Base-by-base conservation (phyloP, 2,113 vertebrate genomes). In the Probosciger aterrimus region DNA sequence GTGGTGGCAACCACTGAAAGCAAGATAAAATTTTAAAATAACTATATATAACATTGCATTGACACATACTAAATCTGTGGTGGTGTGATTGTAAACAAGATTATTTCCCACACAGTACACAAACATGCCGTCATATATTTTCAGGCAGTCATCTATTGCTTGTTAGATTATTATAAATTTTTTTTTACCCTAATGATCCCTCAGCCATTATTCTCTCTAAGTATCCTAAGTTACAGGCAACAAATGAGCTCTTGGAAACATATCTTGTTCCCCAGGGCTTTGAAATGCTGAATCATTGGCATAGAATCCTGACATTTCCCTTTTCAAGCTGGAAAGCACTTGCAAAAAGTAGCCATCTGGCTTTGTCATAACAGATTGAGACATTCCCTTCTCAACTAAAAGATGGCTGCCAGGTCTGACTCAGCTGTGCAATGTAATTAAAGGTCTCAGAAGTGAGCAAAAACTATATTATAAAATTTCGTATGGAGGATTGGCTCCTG, bases 321-420 rank as follows among this genome's bases (percentile, higher is more conserved):
- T 93, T 94, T 80, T 77, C 55, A 86, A 64, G 35, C 79, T 95
- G 80, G 63, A 94, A 94, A 86, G 35, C 39, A 9, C 20, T 95
- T 77, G 35, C 33, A 83, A 84, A 92, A 94, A 81, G 47, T 75
- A 84, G 35, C 82, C 92, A 95, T 94, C 88, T 96, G 95, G 50
- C 30, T 96, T 93, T 92, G 50, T 80, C 73, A 33, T 70, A 84
- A 82, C 80, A 90, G 90, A 95, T 71, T 86, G 87, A 93, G 79
- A 87, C 70, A 46, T 87, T 90, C 27, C 24, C 63, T 83, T 68
- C 64, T 77, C 76, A 82, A 68, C 43, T 46, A 47, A 90, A 95
- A 83, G 41, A 90, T 24, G 35, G 35, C 67, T 96, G 73, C 90
- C 90, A 92, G 85, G 47, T 86, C 79, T 88, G 82, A 90, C 64